phyloP scores from a whole-genome alignment of 2,113 vertebrate genomes.

The Zosterops hypoxanthus region DNA sequence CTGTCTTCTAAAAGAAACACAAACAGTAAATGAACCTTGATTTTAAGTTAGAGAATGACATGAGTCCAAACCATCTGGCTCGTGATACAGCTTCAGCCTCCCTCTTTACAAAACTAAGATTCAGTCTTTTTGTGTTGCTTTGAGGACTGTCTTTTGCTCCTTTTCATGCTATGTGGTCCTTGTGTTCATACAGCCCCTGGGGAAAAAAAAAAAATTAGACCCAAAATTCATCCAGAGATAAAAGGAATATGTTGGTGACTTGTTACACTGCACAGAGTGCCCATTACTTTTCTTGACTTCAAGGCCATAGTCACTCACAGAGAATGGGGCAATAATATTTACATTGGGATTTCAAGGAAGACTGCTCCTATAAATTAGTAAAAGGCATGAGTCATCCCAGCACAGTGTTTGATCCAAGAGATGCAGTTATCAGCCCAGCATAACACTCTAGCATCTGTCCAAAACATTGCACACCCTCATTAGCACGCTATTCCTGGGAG shows the following conservation, averaged over 20 bases:
- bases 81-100: background rate
- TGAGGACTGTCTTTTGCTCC: background rate
- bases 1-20: background rate
- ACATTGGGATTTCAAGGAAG: slow-evolving; percentile 74
- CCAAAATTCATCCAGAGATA: background rate
- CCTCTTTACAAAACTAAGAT: background rate
- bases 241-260: background rate
- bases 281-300: slow-evolving; percentile 63
- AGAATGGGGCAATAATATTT: slow-evolving; percentile 46
- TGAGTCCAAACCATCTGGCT: background rate
- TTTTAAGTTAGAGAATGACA: background rate
- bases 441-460: slow-evolving; percentile 69
- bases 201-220: background rate
- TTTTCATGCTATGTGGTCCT: background rate
- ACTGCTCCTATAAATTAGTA: slow-evolving; percentile 78
- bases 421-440: slow-evolving; percentile 61
- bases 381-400: slow-evolving; percentile 75
- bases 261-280: background rate
- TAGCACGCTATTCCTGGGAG: slow-evolving; percentile 58
- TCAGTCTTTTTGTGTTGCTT: slow-evolving; percentile 7
- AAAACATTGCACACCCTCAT: slow-evolving; percentile 41
- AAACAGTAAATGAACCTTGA: background rate
- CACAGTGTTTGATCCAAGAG: slow-evolving; percentile 68
- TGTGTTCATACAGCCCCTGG: background rate
- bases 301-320: slow-evolving; percentile 52